A percentile compares a stretch with the other conserved stretches of the same genome.
Evolutionary conservation across 1,140 invertebrate species (phyloP).

Genomic region (Drosophila ercepeae): DNA sequence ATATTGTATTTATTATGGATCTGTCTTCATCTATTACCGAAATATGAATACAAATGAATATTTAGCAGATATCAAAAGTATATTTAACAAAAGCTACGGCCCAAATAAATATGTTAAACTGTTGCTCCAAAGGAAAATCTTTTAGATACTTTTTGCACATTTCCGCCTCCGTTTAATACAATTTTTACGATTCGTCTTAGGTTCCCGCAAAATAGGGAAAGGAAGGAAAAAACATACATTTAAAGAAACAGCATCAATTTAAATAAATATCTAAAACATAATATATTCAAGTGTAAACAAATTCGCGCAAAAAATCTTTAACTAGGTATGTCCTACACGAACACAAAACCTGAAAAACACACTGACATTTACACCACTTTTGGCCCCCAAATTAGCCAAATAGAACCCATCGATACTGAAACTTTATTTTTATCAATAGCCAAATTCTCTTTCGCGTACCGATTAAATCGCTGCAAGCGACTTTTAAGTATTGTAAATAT

Average conservation of each 20-base stretch:
- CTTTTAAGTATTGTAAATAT: slow-evolving; percentile 51
- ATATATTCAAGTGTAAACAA: slow-evolving; percentile 64
- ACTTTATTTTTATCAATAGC: slow-evolving; percentile 22
- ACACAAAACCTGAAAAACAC: slow-evolving; percentile 8
- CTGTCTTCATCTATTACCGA: slow-evolving; percentile 20
- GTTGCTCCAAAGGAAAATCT: slow-evolving; percentile 74
- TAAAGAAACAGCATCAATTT: slow-evolving; percentile 9
- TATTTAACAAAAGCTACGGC: slow-evolving; percentile 30
- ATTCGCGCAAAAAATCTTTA: slow-evolving; percentile 82
- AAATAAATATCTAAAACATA: slow-evolving; percentile 34
- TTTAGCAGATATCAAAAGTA: slow-evolving; percentile 35
- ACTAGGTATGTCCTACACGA: slow-evolving; percentile 75
- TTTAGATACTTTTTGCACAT: slow-evolving; percentile 40
- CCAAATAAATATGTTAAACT: slow-evolving; percentile 66
- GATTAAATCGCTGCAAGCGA: slow-evolving; percentile 20
- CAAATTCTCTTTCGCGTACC: slow-evolving; percentile 2
- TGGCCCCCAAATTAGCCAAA: slow-evolving; percentile 31
- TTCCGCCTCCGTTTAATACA: slow-evolving; percentile 21
- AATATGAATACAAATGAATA: slow-evolving; percentile 32
- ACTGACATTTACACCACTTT: slow-evolving; percentile 17
- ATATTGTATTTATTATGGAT: slow-evolving; percentile 53
- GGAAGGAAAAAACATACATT: slow-evolving; percentile 19
- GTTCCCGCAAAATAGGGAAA: not conserved
- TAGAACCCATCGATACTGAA: slow-evolving; percentile 30
- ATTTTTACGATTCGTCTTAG: slow-evolving; percentile 39